A percentile compares a stretch with the other conserved stretches of the same genome.
Conservation (phyloP, 2,113 vertebrate species). For the Anolis sagrei region DNA sequence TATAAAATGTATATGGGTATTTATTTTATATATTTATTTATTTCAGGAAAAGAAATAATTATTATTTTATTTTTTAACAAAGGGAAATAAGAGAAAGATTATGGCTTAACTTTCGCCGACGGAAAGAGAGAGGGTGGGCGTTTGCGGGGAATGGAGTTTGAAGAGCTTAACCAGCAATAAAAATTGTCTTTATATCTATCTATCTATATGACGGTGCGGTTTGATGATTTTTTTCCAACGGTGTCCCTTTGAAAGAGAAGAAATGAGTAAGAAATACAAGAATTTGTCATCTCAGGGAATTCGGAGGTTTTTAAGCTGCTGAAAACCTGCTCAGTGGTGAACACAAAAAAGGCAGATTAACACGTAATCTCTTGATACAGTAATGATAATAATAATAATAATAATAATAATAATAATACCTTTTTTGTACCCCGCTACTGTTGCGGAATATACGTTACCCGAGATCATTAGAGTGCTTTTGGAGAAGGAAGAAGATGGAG, state of each 20-base stretch:
- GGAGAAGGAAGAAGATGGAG: no score
- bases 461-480: no score
- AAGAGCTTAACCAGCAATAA: conserved; percentile 91
- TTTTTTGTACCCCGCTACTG: no score
- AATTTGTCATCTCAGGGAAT: no score
- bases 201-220: conserved; percentile 72
- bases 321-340: neutral
- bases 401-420: no score
- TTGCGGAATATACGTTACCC: no score
- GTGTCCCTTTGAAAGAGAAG: neutral
- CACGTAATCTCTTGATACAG: no score
- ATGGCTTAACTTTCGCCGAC: conserved; percentile 83
- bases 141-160: conserved; percentile 66
- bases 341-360: no score
- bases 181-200: conserved; percentile 88
- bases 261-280: neutral
- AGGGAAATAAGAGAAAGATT: conserved; percentile 75
- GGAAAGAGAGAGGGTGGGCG: conserved; percentile 15
- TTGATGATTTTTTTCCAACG: conserved; percentile 60
- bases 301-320: neutral
- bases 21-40: conserved; percentile 99
- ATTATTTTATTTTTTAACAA: conserved; percentile 83
- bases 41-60: conserved; percentile 77
- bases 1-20: conserved; percentile 99
- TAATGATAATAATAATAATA: no score